Conservation (phyloP, 2,113 vertebrate species). For the Felis chaus region DNA sequence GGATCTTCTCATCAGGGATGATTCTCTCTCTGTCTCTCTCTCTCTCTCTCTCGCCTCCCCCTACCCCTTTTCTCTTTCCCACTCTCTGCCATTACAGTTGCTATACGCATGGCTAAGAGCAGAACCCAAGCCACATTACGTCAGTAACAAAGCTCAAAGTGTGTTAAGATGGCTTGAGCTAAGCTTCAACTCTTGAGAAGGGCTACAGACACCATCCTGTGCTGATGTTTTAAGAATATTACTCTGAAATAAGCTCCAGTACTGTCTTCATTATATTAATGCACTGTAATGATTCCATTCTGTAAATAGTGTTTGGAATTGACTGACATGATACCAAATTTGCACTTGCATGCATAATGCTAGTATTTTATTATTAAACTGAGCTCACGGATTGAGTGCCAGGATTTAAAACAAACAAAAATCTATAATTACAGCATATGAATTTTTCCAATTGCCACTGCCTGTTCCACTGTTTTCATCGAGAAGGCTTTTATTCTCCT, state of each 20-base stretch:
- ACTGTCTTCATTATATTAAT: constrained; percentile 67
- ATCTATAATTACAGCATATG: constrained; percentile 73
- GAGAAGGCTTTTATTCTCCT: constrained; percentile 10
- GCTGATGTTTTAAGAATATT: not conserved
- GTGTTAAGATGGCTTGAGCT: not conserved
- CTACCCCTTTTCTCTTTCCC: not conserved
- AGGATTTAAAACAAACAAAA: constrained; percentile 79
- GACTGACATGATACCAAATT: constrained; percentile 76
- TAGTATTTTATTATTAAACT: constrained; percentile 76
- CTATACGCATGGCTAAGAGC: not conserved
- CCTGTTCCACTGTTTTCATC: constrained; percentile 14
- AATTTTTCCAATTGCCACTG: constrained; percentile 42
- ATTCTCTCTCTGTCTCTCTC: too few relatives aligned
- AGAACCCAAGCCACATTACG: not conserved
- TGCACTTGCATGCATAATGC: constrained; percentile 75
- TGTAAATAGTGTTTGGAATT: constrained; percentile 66
- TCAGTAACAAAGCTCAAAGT: not conserved
- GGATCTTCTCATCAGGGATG: not conserved
- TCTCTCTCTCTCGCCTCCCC: too few relatives aligned
- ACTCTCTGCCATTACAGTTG: not conserved
- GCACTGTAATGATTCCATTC: constrained; percentile 70
- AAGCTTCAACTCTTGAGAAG: not conserved
- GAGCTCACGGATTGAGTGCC: constrained; percentile 63
- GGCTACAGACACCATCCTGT: not conserved
- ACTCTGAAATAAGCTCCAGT: not conserved